These are phyloP conservation scores for Melanogrammus aeglefinus DNA, from an alignment of 2,797 vertebrate species.

Conservation along the genomic window DNA sequence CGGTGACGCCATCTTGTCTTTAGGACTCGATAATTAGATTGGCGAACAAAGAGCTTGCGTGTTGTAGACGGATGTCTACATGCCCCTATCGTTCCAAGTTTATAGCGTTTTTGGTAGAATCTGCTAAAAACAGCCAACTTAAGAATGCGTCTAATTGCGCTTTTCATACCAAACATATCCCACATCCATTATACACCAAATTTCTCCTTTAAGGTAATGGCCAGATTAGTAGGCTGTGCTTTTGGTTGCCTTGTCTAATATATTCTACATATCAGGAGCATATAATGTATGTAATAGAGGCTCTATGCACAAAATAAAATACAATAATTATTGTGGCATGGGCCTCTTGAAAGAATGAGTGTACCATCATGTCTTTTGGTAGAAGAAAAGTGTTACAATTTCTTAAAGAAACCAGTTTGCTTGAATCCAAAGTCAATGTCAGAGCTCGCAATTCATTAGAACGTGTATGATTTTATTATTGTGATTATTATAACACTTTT, in stretches of 20 bases:
- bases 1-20: too few species aligned
- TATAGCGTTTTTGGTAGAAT: too few species aligned
- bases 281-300: background rate
- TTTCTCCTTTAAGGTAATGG: background rate
- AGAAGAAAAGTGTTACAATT: background rate
- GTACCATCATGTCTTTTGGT: background rate
- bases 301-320: conserved; percentile 13
- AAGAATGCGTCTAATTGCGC: too few species aligned
- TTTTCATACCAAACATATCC: too few species aligned
- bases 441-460: background rate
- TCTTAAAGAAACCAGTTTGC: background rate
- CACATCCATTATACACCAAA: too few species aligned
- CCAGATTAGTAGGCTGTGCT: conserved; percentile 9
- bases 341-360: background rate
- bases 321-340: background rate
- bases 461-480: background rate
- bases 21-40: too few species aligned
- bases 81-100: too few species aligned
- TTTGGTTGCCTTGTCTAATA: conserved; percentile 21
- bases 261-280: conserved; percentile 24
- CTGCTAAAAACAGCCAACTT: too few species aligned
- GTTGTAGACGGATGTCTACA: too few species aligned
- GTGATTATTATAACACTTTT: background rate
- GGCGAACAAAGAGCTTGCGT: too few species aligned
- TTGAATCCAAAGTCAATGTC: background rate